A percentile compares a stretch with the other conserved stretches of the same genome.
Evolutionary conservation across 37 sponge, comb jelly and placozoan species (phyloP).

Genomic region (Theonella swinhoei): DNA sequence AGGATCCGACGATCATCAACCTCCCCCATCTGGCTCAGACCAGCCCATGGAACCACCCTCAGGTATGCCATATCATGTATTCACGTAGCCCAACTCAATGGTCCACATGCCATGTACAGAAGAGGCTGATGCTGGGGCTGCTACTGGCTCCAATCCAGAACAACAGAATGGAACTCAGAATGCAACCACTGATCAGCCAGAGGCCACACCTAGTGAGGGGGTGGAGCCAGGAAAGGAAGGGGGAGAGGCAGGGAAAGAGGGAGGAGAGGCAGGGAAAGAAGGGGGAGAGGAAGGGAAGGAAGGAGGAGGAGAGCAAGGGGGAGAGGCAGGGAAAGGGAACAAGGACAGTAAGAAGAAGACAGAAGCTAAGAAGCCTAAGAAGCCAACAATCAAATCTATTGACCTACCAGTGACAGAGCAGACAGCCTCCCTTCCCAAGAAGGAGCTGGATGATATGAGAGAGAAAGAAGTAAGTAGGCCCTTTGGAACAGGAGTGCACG

Average conservation of each 20-base stretch:
- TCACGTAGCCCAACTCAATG: too few relatives aligned
- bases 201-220: background rate
- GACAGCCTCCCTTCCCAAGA: conserved; percentile 57
- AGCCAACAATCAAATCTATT: conserved; percentile 62
- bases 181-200: background rate
- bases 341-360: conserved; percentile 41
- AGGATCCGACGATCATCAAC: background rate
- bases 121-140: background rate
- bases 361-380: conserved; percentile 65
- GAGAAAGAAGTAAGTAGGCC: conserved; percentile 75
- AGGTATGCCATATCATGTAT: too few relatives aligned
- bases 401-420: conserved; percentile 57
- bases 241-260: conserved; percentile 23
- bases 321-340: background rate
- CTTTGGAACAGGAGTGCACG: background rate
- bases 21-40: background rate
- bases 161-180: background rate
- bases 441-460: conserved; percentile 40
- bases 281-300: background rate
- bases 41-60: background rate
- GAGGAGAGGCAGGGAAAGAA: conserved; percentile 38
- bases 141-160: background rate
- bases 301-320: conserved; percentile 32
- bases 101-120: too few relatives aligned
- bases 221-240: conserved; percentile 6